phyloP scores from a whole-genome alignment of 2,888 invertebrate species.

The Tribolium freemani region DNA sequence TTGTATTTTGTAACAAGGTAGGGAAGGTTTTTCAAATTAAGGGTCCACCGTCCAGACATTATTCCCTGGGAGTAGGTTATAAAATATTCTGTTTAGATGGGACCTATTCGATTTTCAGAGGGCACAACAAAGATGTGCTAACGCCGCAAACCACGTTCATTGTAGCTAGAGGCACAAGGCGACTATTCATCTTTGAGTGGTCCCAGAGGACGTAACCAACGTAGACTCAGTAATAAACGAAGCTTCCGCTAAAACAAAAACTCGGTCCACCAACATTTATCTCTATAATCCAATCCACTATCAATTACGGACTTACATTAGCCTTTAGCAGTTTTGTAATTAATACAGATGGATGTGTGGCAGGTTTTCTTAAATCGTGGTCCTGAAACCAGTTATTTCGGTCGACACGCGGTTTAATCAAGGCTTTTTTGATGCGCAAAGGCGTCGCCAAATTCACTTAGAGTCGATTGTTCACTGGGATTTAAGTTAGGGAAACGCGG shows the following conservation, averaged over 20 bases:
- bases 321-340: slow-evolving; percentile 28
- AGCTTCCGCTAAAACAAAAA: slow-evolving; percentile 25
- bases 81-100: slow-evolving; percentile 35
- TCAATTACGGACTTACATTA: slow-evolving; percentile 36
- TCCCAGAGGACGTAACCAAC: slow-evolving; percentile 21
- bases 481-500: neutral
- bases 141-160: slow-evolving; percentile 30
- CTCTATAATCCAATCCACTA: slow-evolving; percentile 39
- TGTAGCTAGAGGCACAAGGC: slow-evolving; percentile 26
- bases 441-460: neutral
- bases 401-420: neutral
- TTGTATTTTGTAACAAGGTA: neutral
- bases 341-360: slow-evolving; percentile 35
- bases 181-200: slow-evolving; percentile 41
- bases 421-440: neutral
- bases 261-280: slow-evolving; percentile 31
- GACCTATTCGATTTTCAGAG: slow-evolving; percentile 25
- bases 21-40: neutral
- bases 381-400: neutral
- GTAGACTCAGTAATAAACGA: slow-evolving; percentile 34
- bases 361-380: neutral
- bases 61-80: slow-evolving; percentile 7
- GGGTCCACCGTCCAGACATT: neutral
- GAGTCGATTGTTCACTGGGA: neutral
- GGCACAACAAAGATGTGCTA: slow-evolving; percentile 34